Evolutionary conservation across 2,888 invertebrate species (phyloP), one percentile per base, ranked within the genome.

Genomic region (Clusia tigrina): DNA sequence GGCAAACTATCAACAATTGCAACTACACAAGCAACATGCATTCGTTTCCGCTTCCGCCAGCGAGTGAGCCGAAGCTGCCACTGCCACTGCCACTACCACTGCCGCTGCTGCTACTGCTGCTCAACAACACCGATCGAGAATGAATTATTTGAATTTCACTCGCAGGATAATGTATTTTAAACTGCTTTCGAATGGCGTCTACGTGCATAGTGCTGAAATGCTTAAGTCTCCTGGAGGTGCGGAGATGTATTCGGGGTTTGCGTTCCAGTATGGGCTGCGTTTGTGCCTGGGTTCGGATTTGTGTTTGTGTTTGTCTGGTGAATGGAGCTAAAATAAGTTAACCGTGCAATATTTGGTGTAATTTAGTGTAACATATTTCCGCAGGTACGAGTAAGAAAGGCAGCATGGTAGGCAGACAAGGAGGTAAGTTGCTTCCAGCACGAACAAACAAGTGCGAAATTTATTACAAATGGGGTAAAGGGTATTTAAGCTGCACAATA

Each of bases 161-260:
- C 68, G 64, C 67, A 64, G 71, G 67, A 66, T 70, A 71, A 71
- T 70, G 68, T 66, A 70, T 70, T 72, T 68, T 69, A 69, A 72
- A 72, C 70, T 69, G 67, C 66, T 26, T 58, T 12, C 58, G 53
- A 48, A 48, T 22, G 22, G 22, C 48, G 48, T 9, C 48, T 18
- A 15, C 48, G 5, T 10, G 42, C 32, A 32, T 12, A 32, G 12
- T 42, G 42, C 42, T 10, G 10, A 10, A 15, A 10, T 42, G 42
- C 12, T n/a, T n/a, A n/a, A n/a, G n/a, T 32, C 32, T 12, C 6
- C 32, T 32, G 32, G 6, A 32, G 6, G 32, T 52, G 20, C 10
- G 23, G 15, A 0, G 1, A 9, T 52, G 2, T 22, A n/a, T n/a
- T n/a, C n/a, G n/a, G n/a, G n/a, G 22, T 2, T 20, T 22, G 23